Evolutionary conservation across 1,140 invertebrate species (phyloP), one percentile per base, ranked within the genome.

Genomic region (Alviniconcha marisindica): DNA sequence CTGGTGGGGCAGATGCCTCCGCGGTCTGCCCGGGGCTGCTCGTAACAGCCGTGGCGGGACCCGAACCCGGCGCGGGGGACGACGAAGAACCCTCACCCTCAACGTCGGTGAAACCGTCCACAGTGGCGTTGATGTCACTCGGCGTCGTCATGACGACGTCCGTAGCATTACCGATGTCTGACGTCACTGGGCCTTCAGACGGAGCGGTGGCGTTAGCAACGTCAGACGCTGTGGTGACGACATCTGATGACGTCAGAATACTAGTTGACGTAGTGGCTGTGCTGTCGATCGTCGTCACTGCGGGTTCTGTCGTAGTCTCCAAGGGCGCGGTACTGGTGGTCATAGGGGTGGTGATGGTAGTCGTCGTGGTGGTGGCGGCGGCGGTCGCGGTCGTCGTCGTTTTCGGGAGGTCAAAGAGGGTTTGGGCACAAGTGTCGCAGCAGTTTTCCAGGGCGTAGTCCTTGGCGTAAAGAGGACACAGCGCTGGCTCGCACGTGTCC

Each of bases 381-480:
- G 76, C 28, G 15, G 82, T 40, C 10, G 82, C 60, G 40, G 73
- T 78, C 10, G 71, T 48, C 24, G 80, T 81, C 5, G 81, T 80
- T 33, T 40, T 73, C 33, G 84, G 66, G 28, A 60, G 12, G 24
- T 74, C 74, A 60, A 83, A 84, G 24, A 84, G 56, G 1, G 80
- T 36, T 0, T 84, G 76, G 51, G 80, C 60, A 56, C 85, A 86
- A 0, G 85, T 84, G 38, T 84, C 76, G 48, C 85, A 86, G 54
- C 85, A 86, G 54, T 84, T 82, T 33, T 84, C 79, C 4, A 66
- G 48, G 5, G 80, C 69, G 63, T 82, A 82, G 0, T 77, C 79
- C 24, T 56, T 48, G 42, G 81, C 80, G 74, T 84, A 86, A 10
- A 33, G 42, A 0, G 73, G 42, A 31, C 85, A 86, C 51, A 77